A percentile compares a stretch with the other conserved stretches of the same genome.
Evolutionary conservation across 2,888 invertebrate species (phyloP).

Genomic region (Disparrhopalites patrizii): DNA sequence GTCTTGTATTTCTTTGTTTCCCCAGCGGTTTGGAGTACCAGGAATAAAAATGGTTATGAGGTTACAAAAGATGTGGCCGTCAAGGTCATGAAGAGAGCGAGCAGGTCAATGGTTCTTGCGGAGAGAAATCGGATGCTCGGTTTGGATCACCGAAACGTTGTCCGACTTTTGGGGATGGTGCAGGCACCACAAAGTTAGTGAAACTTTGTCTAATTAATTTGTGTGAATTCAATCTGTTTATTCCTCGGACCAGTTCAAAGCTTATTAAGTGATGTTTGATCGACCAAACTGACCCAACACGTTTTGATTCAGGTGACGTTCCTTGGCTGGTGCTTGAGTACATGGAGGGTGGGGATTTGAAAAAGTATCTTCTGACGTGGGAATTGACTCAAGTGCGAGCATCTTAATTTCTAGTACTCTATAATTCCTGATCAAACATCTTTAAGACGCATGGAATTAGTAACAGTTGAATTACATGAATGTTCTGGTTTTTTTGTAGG

Average conservation of each 20-base stretch:
- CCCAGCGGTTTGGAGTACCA: background rate
- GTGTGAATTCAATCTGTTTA: too few species aligned
- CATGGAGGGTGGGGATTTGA: background rate
- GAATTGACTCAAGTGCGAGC: too few species aligned
- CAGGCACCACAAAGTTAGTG: too few species aligned
- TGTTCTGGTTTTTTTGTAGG: background rate
- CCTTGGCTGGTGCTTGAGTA: slow-evolving; percentile 12
- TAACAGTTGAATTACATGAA: too few species aligned
- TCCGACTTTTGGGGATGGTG: background rate
- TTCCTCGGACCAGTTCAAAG: too few species aligned
- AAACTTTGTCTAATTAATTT: too few species aligned
- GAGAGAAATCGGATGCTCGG: slow-evolving; percentile 1
- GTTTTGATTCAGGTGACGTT: background rate
- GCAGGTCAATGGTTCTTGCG: background rate
- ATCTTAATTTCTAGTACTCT: too few species aligned
- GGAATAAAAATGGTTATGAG: background rate
- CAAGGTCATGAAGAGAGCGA: slow-evolving; percentile 7
- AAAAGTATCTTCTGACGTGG: background rate
- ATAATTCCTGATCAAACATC: too few species aligned
- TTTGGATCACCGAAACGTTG: slow-evolving; percentile 5
- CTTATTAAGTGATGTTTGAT: too few species aligned
- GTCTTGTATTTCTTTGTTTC: background rate
- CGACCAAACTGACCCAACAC: too few species aligned
- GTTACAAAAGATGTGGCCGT: background rate
- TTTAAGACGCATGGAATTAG: too few species aligned